Percentiles rank a stretch among this genome's conserved stretches.
Evolutionary conservation across 2,888 invertebrate species (phyloP).

Genomic region (Diadegma fenestrale): DNA sequence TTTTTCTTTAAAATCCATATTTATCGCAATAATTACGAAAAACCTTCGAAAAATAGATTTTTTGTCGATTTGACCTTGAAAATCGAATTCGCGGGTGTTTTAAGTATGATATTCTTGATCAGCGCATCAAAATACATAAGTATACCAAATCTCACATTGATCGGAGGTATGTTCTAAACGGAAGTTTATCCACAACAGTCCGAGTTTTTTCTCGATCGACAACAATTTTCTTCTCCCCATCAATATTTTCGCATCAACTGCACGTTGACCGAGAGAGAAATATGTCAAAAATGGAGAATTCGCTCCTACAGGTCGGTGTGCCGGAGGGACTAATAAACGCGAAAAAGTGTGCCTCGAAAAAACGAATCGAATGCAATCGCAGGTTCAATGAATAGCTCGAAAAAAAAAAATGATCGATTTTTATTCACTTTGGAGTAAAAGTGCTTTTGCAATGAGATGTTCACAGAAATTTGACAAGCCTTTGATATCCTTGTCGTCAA

Average conservation of each 20-base stretch:
- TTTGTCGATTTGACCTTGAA: too few species aligned
- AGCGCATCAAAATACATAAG: too few species aligned
- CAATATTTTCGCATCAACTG: conserved; percentile 5
- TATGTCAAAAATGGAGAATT: conserved; percentile 30
- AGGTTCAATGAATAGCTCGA: neutral
- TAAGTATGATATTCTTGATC: too few species aligned
- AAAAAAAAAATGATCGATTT: neutral
- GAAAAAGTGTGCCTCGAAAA: conserved; percentile 26
- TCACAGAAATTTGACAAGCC: neutral
- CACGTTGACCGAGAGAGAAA: neutral
- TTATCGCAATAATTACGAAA: too few species aligned
- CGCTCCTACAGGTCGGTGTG: conserved; percentile 66
- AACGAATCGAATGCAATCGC: conserved; percentile 6
- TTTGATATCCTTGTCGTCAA: neutral
- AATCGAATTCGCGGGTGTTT: too few species aligned
- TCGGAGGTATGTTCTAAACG: too few species aligned
- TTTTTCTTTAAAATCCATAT: too few species aligned
- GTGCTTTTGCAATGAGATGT: neutral
- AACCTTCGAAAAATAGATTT: too few species aligned
- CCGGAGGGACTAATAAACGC: conserved; percentile 12
- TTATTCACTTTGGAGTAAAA: neutral
- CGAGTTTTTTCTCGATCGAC: neutral
- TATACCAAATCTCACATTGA: too few species aligned
- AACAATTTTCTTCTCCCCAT: neutral
- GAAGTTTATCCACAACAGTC: too few species aligned